Base-by-base conservation (phyloP, 2,888 invertebrate species). In the Torymus aiolomorphi region DNA sequence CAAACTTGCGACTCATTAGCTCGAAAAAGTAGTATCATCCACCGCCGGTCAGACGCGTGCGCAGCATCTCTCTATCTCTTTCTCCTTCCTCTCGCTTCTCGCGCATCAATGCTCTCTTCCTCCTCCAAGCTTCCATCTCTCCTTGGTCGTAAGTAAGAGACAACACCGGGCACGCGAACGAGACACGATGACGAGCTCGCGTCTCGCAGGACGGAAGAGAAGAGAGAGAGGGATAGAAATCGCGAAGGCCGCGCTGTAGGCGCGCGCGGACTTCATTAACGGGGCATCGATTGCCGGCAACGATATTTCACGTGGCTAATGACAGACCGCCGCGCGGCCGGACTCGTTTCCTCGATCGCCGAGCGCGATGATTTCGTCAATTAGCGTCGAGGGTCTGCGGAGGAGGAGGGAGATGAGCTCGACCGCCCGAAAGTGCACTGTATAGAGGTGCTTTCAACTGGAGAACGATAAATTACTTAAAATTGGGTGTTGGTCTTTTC, bases 251-350 rank as follows among this genome's bases (percentile, higher is more conserved):
- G 57, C 42, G 31, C 18, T 20, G 20, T 42, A 42, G 24, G 24
- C 56, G 75, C 67, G 54, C 75, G 83, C 80, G 80, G 78, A 84
- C 83, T 84, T 80, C 76, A 76, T 76, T 80, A 80, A 73, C 49
- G 13, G 76, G 49, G 73, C 75, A 85, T 81, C 82, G 83, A 84
- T 82, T 76, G 81, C 18, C 20, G 57, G 31, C 8, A 16, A 57
- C 76, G 79, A 75, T 76, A 69, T 54, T 65, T 75, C 67, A 31
- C 76, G 56, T 56, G n/a, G 76, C 62, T 80, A 80, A 80, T 76
- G 71, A 76, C 71, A 76, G 31, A 14, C 66, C 66, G 59, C 56
- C 71, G 65, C 62, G 52, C 61, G 12, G 49, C 51, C 42, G 42
- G 24, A 12, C 31, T 57, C 31, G 57, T 24, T 31, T 70, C 57